phyloP scores from a whole-genome alignment of 2,113 vertebrate genomes.

The Parus major region DNA sequence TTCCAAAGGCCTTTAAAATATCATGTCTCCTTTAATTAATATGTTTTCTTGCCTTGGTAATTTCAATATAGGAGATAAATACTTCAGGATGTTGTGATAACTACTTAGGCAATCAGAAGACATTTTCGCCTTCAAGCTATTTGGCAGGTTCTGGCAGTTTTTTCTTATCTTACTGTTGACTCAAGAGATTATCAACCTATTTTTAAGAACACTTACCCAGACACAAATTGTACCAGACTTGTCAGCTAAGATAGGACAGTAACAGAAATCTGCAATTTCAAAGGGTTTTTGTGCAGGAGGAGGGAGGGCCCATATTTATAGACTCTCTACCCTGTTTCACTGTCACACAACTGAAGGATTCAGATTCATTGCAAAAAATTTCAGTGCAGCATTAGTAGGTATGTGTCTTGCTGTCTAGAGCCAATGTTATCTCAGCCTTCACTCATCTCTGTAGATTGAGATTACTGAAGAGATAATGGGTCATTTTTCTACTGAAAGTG shows the following conservation, averaged over 20 bases:
- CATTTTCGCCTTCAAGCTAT: neutral
- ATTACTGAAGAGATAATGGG: neutral
- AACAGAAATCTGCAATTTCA: neutral
- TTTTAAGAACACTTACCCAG: conserved; percentile 3
- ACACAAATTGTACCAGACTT: neutral
- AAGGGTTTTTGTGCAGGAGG: neutral
- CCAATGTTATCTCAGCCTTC: neutral
- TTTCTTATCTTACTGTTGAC: neutral
- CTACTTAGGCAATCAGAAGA: neutral
- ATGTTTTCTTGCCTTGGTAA: neutral
- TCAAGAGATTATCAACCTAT: neutral
- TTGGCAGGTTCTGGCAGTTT: neutral
- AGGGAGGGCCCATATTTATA: neutral
- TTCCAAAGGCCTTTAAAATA: conserved; percentile 37
- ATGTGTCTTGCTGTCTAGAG: neutral
- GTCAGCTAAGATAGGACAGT: neutral
- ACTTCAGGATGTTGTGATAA: neutral
- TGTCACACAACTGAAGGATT: neutral
- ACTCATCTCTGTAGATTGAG: neutral
- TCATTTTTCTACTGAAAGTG: neutral
- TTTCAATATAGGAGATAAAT: neutral
- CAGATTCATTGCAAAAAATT: neutral
- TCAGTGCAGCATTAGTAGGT: neutral
- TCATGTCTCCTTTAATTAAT: neutral
- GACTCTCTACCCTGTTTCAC: neutral